Conservation (phyloP, 2,888 invertebrate genomes). For the Pherbina coryleti region DNA sequence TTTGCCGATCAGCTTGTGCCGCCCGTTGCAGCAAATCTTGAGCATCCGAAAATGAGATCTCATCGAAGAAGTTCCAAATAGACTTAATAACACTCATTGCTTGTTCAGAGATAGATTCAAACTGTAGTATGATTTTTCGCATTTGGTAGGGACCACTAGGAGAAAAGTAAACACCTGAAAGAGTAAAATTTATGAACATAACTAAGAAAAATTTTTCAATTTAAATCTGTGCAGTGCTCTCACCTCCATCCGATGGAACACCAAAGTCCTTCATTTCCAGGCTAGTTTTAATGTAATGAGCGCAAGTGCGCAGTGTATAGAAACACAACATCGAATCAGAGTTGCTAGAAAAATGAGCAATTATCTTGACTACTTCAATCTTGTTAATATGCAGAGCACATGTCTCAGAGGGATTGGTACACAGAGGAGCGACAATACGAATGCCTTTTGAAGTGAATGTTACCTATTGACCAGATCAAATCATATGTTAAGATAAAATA, state of each 20-base stretch:
- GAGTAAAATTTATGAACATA: background rate
- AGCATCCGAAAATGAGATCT: conserved; percentile 81
- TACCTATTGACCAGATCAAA: conserved; percentile 68
- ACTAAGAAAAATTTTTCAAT: background rate
- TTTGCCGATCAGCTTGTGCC: conserved; percentile 61
- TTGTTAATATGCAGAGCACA: conserved; percentile 78
- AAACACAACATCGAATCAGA: conserved; percentile 83
- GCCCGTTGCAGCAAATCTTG: conserved; percentile 85
- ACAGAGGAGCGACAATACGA: conserved; percentile 74
- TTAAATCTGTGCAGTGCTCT: conserved; percentile 24
- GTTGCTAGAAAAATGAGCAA: conserved; percentile 82
- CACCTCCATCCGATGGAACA: conserved; percentile 52
- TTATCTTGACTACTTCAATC: conserved; percentile 79
- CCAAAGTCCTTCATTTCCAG: conserved; percentile 75
- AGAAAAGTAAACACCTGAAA: conserved; percentile 51
- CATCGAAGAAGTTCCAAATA: conserved; percentile 78
- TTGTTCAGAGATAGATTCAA: conserved; percentile 78
- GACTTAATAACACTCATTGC: conserved; percentile 75
- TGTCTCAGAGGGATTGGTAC: conserved; percentile 71
- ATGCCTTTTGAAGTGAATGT: conserved; percentile 74
- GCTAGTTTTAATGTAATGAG: conserved; percentile 76
- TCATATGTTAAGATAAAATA: background rate
- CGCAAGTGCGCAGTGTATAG: conserved; percentile 79
- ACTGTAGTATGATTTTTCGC: conserved; percentile 80
- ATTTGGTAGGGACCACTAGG: conserved; percentile 55